Percentiles rank a stretch among this genome's conserved stretches.
phyloP scores from a whole-genome alignment of 2,113 vertebrate species.

The Equus quagga region DNA sequence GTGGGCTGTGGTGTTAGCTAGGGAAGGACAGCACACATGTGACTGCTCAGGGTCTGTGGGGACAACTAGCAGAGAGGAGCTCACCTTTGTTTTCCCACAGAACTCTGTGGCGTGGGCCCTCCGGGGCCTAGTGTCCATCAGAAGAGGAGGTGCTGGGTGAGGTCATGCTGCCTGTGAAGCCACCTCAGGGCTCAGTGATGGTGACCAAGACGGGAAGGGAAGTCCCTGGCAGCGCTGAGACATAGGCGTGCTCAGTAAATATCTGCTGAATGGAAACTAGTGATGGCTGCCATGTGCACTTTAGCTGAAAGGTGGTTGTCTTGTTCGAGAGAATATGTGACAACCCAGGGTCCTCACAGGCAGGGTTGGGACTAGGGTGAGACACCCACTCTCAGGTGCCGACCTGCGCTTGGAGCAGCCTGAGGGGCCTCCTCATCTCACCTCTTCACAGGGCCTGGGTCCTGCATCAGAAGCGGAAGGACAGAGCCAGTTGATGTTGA shows the following conservation, averaged over 20 bases:
- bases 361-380: background rate
- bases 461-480: background rate
- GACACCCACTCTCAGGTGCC: background rate
- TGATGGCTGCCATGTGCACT: fast-evolving
- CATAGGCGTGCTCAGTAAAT: background rate
- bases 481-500: too few species aligned
- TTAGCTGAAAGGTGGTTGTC: background rate
- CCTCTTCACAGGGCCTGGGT: too few species aligned
- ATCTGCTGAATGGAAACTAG: background rate
- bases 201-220: background rate
- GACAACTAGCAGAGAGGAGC: background rate
- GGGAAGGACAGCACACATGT: too few species aligned
- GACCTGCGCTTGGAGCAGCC: background rate
- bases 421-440: too few species aligned
- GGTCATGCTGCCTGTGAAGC: background rate
- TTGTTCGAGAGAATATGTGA: background rate
- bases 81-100: background rate
- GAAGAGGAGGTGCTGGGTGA: background rate
- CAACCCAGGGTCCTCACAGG: background rate
- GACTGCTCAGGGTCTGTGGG: too few species aligned
- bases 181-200: background rate
- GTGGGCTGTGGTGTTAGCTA: too few species aligned
- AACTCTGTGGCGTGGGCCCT: background rate
- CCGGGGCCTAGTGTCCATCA: background rate
- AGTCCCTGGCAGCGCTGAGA: background rate